Evolutionary conservation across 2,113 vertebrate species (phyloP), one percentile per base, ranked within the genome.

Genomic region (Ardeotis arabs): DNA sequence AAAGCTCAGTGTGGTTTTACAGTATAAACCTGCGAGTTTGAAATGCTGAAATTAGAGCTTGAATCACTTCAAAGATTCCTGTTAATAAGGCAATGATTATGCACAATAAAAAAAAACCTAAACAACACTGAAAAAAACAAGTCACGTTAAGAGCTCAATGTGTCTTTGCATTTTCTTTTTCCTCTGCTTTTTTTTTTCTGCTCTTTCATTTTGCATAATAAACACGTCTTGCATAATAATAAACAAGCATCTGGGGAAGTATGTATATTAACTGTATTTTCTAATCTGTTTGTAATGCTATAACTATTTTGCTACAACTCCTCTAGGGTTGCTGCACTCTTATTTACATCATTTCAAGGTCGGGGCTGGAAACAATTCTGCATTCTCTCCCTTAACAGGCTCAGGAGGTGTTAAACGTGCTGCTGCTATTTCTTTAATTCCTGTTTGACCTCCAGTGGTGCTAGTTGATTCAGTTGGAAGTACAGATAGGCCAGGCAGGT

Each of bases 181-280:
- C 78, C 78, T 89, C 19, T 44, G 53, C 27, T 76, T 86, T 95
- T 94, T 58, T 58, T 82, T 62, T 77, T 17, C 73, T 87, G 67
- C 68, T 95, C 87, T 85, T 80, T 91, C 90, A n/a, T 85, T 95
- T 96, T 94, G 95, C 94, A 95, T 96, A 95, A 91, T 93, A 91
- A 96, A 92, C 79, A 86, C 37, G 62, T 87, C 94, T 96, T 96
- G 96, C 92, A 87, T 93, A 89, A 95, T 88, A 94, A 95, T 68
- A 92, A 94, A 89, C 70, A 73, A 83, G 86, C 82, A 86, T 84
- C 78, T 89, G 78, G 90, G 92, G 52, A 90, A 87, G 31, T 55
- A 69, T 80, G 33, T 90, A 62, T 92, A 75, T 94, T 79, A 84
- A 87, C 84, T 81, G 50, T 89, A 47, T 67, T 39, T 69, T 91